These are phyloP conservation scores for Pangasius mekongensis DNA, from an alignment of 2,797 vertebrate species.

Conservation along the genomic window DNA sequence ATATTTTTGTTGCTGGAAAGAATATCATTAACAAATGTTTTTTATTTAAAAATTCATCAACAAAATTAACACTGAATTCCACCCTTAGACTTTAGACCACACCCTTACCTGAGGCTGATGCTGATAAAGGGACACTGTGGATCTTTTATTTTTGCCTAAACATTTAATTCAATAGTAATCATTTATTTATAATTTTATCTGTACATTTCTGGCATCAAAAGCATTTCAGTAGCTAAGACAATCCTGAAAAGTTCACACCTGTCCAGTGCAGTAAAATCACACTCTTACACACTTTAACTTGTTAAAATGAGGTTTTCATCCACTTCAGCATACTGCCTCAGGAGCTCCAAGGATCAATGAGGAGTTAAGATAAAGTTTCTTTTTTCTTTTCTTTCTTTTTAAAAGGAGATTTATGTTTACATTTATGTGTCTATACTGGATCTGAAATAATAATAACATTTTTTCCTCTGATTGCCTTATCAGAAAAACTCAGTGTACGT, in stretches of 20 bases:
- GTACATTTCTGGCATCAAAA: neutral
- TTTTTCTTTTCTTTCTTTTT: neutral
- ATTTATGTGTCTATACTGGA: constrained; percentile 30
- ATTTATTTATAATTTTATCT: neutral
- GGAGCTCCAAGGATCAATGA: neutral
- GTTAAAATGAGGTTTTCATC: neutral
- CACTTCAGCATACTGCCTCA: neutral
- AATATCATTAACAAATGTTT: neutral
- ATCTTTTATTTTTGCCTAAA: neutral
- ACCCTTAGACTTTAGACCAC: neutral
- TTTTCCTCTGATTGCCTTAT: constrained; percentile 19
- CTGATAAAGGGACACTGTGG: neutral
- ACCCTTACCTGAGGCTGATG: neutral
- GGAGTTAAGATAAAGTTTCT: neutral
- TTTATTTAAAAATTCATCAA: neutral
- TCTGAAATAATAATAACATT: constrained; percentile 7
- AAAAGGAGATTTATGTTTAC: constrained; percentile 34
- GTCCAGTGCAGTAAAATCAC: neutral
- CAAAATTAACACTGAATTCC: neutral
- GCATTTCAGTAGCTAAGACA: neutral
- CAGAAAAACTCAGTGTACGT: neutral
- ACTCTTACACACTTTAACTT: no score
- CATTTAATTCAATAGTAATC: neutral
- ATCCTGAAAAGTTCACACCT: neutral
- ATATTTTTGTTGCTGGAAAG: neutral